Percentiles rank a stretch among this genome's conserved stretches.
Conservation (phyloP, 2,113 vertebrate genomes). For the Heteronetta atricapilla region DNA sequence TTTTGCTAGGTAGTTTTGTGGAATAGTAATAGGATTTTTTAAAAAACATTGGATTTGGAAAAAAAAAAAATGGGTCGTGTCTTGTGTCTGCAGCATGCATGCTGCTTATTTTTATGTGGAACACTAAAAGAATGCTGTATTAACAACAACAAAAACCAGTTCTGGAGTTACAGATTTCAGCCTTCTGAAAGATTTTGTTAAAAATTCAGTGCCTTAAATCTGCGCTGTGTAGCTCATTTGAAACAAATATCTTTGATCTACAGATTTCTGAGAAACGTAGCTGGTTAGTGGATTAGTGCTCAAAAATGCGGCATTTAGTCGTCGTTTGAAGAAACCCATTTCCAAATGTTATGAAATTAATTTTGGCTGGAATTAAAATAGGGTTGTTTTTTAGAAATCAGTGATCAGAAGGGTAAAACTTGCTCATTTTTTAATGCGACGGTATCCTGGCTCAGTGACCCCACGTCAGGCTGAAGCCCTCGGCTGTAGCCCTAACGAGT, state of each 20-base stretch:
- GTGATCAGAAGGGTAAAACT: conserved; percentile 50
- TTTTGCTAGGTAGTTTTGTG: conserved; percentile 9
- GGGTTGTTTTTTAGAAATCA: background rate
- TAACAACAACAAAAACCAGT: conserved; percentile 25
- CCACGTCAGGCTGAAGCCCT: conserved; percentile 34
- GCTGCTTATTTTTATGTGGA: conserved; percentile 40
- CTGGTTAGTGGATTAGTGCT: background rate
- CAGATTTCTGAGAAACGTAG: conserved; percentile 1
- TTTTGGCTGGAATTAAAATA: conserved; percentile 50
- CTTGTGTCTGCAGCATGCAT: background rate
- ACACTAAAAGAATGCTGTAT: conserved; percentile 46
- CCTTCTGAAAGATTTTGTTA: conserved; percentile 35
- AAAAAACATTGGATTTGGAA: background rate
- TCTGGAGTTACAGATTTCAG: conserved; percentile 47
- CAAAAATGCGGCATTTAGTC: background rate
- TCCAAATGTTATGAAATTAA: conserved; percentile 48
- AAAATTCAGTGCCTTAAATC: conserved; percentile 44
- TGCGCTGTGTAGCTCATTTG: background rate
- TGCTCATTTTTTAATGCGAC: conserved; percentile 44
- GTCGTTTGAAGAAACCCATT: conserved; percentile 15
- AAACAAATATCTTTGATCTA: conserved; percentile 29
- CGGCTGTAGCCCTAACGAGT: background rate
- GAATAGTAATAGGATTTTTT: conserved; percentile 13
- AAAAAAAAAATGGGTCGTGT: background rate
- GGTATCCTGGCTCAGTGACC: conserved; percentile 26